Percentiles rank a stretch among this genome's conserved stretches.
Conservation (phyloP, 2,888 invertebrate species). For the Oithona nana region DNA sequence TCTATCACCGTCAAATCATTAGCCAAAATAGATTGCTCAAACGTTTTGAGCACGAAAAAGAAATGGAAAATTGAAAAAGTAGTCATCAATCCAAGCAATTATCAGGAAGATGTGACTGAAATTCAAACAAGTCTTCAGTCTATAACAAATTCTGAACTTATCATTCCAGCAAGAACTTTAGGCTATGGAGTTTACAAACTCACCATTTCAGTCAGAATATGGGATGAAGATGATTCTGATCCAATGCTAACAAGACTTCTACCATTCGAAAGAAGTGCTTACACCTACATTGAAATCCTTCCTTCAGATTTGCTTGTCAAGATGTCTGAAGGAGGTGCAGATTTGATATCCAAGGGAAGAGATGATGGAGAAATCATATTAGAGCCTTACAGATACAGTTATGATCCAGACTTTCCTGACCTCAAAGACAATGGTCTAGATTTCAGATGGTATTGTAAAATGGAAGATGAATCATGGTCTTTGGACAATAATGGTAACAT, state of each 20-base stretch:
- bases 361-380: not conserved
- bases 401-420: conserved; percentile 6
- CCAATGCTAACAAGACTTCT: conserved; percentile 3
- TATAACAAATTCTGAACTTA: not conserved
- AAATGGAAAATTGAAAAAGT: not conserved
- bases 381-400: not conserved
- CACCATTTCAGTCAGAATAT: conserved; percentile 1
- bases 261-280: conserved; percentile 1
- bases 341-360: not conserved
- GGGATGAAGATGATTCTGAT: conserved; percentile 6
- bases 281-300: conserved; percentile 5
- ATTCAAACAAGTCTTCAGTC: not conserved
- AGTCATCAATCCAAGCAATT: not conserved
- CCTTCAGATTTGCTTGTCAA: not conserved
- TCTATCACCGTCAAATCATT: not conserved
- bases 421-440: conserved; percentile 10
- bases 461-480: not conserved
- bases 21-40: not conserved
- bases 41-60: not conserved
- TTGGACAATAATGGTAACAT: not conserved
- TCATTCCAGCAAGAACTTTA: not conserved
- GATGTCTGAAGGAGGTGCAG: not conserved
- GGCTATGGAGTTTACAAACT: conserved; percentile 11
- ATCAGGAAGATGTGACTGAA: not conserved
- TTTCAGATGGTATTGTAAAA: conserved; percentile 9